Percentiles rank a stretch among this genome's conserved stretches.
Conservation (phyloP, 2,113 vertebrate species). For the Ictalurus furcatus region DNA sequence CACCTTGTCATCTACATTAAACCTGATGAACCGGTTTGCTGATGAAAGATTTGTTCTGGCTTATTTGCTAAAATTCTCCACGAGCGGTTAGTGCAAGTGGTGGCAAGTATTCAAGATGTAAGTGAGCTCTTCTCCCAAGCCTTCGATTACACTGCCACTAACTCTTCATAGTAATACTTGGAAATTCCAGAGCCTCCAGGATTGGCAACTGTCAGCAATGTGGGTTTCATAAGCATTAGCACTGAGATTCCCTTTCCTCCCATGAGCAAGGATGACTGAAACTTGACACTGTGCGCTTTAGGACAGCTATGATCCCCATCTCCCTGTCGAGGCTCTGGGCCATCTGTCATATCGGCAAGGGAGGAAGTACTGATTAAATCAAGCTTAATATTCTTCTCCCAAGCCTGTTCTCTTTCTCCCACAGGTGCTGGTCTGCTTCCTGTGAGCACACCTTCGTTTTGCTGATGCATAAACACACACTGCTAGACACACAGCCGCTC, state of each 20-base stretch:
- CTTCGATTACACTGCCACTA: neutral
- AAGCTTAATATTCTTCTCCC: constrained; percentile 41
- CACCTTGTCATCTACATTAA: neutral
- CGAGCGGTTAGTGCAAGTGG: neutral
- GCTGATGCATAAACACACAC: constrained; percentile 64
- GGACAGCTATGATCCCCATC: constrained; percentile 13
- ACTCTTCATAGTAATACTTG: neutral
- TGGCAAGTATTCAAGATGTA: constrained; percentile 2
- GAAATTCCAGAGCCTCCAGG: neutral
- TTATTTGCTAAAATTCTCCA: neutral
- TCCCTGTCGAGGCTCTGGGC: constrained; percentile 45
- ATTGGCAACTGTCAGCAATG: constrained; percentile 7
- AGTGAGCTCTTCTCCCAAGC: neutral
- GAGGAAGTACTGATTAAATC: constrained; percentile 54
- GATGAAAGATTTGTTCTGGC: neutral
- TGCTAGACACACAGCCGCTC: constrained; percentile 25
- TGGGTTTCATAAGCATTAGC: neutral
- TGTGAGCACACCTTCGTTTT: constrained; percentile 44
- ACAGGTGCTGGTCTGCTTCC: constrained; percentile 27
- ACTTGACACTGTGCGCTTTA: constrained; percentile 18
- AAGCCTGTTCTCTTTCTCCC: constrained; percentile 45
- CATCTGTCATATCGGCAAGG: constrained; percentile 50
- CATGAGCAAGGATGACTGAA: constrained; percentile 26
- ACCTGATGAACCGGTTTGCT: neutral
- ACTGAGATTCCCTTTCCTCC: constrained; percentile 19